These are phyloP conservation scores for Eupithecia centaureata DNA, from an alignment of 2,888 invertebrate species.

Conservation along the genomic window DNA sequence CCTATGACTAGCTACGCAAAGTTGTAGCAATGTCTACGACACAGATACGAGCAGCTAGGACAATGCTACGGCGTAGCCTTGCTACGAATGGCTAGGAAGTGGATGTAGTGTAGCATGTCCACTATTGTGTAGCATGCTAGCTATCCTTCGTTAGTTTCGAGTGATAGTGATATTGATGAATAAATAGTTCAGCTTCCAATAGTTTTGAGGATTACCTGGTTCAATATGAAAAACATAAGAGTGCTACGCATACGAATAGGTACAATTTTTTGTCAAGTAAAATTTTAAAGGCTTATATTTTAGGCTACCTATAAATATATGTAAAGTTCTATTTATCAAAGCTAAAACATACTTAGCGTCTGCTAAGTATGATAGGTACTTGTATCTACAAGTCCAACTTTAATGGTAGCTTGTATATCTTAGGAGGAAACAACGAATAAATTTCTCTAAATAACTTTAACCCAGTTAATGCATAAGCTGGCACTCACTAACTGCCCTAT, in stretches of 20 bases:
- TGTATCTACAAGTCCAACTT: neutral
- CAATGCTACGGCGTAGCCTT: conserved; percentile 3
- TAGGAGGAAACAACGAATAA: neutral
- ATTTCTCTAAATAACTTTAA: conserved; percentile 21
- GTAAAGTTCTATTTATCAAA: neutral
- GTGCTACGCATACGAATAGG: too few species aligned
- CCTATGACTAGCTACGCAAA: neutral
- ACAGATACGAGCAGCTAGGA: neutral
- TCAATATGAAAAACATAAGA: neutral
- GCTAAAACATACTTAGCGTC: too few species aligned
- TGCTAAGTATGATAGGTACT: too few species aligned
- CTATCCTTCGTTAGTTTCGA: neutral
- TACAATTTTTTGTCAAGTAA: too few species aligned
- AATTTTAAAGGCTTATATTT: too few species aligned
- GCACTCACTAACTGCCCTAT: conserved; percentile 78
- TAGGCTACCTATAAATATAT: too few species aligned
- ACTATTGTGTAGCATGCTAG: neutral
- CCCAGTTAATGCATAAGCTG: conserved; percentile 57
- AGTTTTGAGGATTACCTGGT: neutral
- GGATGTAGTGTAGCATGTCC: neutral
- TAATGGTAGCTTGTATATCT: neutral
- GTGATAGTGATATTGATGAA: neutral
- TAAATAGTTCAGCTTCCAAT: neutral
- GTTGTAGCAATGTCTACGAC: neutral
- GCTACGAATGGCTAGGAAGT: neutral